Evolutionary conservation across 2,113 vertebrate species (phyloP), one percentile per base, ranked within the genome.

Genomic region (Phylloscopus trochiloides): DNA sequence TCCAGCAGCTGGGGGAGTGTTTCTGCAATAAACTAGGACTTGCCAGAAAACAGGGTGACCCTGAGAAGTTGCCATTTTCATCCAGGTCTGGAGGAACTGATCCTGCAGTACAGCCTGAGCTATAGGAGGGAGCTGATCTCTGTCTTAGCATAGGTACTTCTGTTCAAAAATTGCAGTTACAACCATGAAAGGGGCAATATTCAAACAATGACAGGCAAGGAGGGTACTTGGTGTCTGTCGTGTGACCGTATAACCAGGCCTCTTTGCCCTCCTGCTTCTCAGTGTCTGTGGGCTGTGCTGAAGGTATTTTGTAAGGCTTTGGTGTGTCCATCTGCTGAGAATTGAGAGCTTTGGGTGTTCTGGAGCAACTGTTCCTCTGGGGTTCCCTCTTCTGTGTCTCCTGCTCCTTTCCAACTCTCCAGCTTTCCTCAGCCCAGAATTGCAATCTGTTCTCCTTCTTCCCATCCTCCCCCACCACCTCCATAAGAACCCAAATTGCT

Each of bases 401-500:
- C 82, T 75, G 67, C 67, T 72, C 24, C 6, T 86, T 92, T 59
- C 62, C 67, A 92, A 34, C 9, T 59, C 74, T 59, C 7, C 0
- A 7, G 40, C 67, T 96, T 92, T 54, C 54, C 63, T 88, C 67
- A 90, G 83, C 24, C 50, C 13, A 5, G 43, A 61, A 22, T 2
- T 90, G 66, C 75, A 76, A 79, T 92, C 79, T 90, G 83, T 83
- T 96, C 86, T 91, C 34, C 36, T 85, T 77, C 77, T 90, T 93
- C 71, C 48, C 3, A 0, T 94, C 85, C 68, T 87, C 81, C 57
- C 65, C 81, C 45, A 25, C 86, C 45, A 1, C 78, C 86, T n/a
- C 28, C 31, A 4, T 38, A 63, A 85, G 70, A 77, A 81, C 59
- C 66, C n/a, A 90, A 31, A 12, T 72, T 36, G 57, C 91, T 75